Base-by-base conservation (phyloP, 2,113 vertebrate genomes). In the Poecilia latipinna region DNA sequence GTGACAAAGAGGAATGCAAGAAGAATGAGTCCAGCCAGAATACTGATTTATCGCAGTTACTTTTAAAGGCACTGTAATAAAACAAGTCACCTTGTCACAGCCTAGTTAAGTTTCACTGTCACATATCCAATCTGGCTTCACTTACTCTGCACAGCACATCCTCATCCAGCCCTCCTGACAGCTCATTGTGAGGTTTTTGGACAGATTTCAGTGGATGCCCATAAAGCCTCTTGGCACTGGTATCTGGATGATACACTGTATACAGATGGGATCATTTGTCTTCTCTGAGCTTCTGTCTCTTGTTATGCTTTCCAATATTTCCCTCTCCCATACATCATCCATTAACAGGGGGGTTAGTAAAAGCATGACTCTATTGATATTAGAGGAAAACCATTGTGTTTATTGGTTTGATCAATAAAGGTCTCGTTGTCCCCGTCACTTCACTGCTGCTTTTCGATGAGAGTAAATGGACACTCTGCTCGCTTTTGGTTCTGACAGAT, bases 231-330 rank as follows among this genome's bases (percentile, higher is more conserved):
- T 83, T 88, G 88, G 84, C 84, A 60, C 65, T 60, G 26, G 65
- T 79, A 69, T 72, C 28, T 11, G 19, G 24, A 83, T 86, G 86
- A 91, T 77, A 48, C 82, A 83, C 80, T 75, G 80, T 83, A 61
- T 74, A 80, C 86, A 93, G 87, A 93, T 91, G 84, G 89, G 79
- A 44, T 87, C 84, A 80, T 92, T 90, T 78, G 81, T 91, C 89
- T 92, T 88, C 71, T 79, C 64, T 0, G n/a, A 75, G 78, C 74
- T 76, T 87, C 78, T 74, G 54, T 78, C 68, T 82, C 76, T 77
- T 12, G 6, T 79, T 80, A 54, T 61, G 62, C 75, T 82, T 82
- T 74, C 78, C 66, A 54, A 78, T 77, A 77, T 77, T 71, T 39
- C 2, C 57, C 70, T 44, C 51, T 17, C 44, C 78, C 68, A 84